phyloP scores from a whole-genome alignment of 2,888 invertebrate species.

The Dryobota labecula region DNA sequence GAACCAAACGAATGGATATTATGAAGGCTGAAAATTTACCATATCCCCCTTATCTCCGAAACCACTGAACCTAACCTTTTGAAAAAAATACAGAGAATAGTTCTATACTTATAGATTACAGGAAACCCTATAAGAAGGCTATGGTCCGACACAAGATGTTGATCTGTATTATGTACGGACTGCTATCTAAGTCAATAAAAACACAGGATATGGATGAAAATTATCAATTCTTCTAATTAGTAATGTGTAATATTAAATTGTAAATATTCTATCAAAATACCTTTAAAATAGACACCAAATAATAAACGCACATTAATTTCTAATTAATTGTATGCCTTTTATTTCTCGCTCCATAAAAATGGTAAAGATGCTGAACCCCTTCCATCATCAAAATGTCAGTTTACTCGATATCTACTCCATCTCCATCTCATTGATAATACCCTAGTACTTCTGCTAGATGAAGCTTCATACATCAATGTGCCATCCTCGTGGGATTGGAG shows the following conservation, averaged over 20 bases:
- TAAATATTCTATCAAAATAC: too few species aligned
- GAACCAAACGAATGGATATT: neutral
- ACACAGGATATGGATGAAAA: neutral
- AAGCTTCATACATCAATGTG: conserved; percentile 28
- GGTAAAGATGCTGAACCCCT: neutral
- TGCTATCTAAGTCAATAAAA: neutral
- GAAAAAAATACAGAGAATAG: too few species aligned
- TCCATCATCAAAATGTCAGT: neutral
- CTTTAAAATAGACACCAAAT: conserved; percentile 1
- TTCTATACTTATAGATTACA: too few species aligned
- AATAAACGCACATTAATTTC: neutral
- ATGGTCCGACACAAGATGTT: too few species aligned
- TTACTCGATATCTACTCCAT: neutral
- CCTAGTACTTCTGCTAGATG: conserved; percentile 21
- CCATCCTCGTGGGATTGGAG: conserved; percentile 32
- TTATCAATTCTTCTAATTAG: neutral
- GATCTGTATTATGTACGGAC: too few species aligned
- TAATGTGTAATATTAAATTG: conserved; percentile 14
- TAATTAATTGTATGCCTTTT: neutral
- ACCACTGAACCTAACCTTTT: too few species aligned
- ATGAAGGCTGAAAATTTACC: too few species aligned
- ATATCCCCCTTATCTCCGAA: too few species aligned
- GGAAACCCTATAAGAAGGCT: too few species aligned
- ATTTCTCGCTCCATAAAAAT: neutral
- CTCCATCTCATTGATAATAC: conserved; percentile 8